phyloP scores from a whole-genome alignment of 2,113 vertebrate genomes.

The Amia ocellicauda region DNA sequence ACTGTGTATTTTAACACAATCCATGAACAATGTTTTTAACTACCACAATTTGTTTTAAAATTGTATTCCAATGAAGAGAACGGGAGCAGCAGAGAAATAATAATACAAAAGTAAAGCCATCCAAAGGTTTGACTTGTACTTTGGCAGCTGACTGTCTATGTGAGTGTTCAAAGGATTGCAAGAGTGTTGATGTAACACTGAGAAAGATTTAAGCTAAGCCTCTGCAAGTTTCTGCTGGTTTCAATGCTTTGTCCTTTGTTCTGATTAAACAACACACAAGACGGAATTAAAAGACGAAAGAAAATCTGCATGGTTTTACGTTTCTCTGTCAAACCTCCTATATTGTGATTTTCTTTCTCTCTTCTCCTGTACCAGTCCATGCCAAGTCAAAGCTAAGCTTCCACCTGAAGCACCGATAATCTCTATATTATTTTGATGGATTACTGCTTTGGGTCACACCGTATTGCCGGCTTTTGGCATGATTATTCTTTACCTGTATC shows the following conservation, averaged over 20 bases:
- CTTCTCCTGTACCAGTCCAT: too few species aligned
- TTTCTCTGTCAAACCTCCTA: background rate
- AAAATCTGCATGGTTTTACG: background rate
- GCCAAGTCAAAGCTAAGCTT: slow-evolving; percentile 20
- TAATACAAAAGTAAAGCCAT: too few species aligned
- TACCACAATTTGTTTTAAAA: too few species aligned
- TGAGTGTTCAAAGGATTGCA: background rate
- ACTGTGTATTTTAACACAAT: too few species aligned
- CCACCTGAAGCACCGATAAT: slow-evolving; percentile 24
- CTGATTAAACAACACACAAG: background rate
- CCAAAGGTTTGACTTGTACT: too few species aligned
- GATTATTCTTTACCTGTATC: slow-evolving; percentile 26
- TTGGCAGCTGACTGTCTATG: too few species aligned
- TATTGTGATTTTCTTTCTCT: slow-evolving; percentile 10
- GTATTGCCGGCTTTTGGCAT: slow-evolving; percentile 31
- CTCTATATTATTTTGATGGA: slow-evolving; percentile 29
- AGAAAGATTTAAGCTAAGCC: background rate
- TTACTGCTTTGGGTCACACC: slow-evolving; percentile 27
- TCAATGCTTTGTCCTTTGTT: background rate
- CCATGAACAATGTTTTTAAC: too few species aligned
- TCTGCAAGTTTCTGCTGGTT: background rate
- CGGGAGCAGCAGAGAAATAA: too few species aligned
- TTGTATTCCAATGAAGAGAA: too few species aligned
- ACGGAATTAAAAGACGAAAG: background rate
- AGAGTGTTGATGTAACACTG: background rate